A percentile compares a stretch with the other conserved stretches of the same genome.
Evolutionary conservation across 2,888 invertebrate genomes (phyloP).

Genomic region (Baccha elongata): DNA sequence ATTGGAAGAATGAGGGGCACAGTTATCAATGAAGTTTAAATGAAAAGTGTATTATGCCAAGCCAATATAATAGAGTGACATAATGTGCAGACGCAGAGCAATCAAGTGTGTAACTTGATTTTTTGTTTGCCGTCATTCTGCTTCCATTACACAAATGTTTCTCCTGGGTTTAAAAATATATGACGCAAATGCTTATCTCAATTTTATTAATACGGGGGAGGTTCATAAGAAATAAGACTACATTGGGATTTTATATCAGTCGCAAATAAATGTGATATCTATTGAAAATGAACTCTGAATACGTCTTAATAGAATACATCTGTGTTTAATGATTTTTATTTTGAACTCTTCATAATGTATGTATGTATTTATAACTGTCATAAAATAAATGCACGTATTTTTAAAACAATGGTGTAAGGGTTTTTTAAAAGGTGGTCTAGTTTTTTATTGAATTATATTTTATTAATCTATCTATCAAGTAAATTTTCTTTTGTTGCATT

Average conservation of each 20-base stretch:
- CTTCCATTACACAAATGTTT: slow-evolving; percentile 9
- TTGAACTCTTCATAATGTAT: too few species aligned
- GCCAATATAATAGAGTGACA: slow-evolving; percentile 42
- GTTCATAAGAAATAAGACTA: slow-evolving; percentile 21
- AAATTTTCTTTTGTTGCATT: too few species aligned
- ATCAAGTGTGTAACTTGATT: slow-evolving; percentile 27
- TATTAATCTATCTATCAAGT: too few species aligned
- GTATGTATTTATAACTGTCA: too few species aligned
- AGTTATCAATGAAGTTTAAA: slow-evolving; percentile 32
- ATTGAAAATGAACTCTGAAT: not conserved
- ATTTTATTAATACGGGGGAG: not conserved
- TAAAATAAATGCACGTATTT: too few species aligned
- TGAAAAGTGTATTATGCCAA: slow-evolving; percentile 33
- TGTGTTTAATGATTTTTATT: not conserved
- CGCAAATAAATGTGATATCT: slow-evolving; percentile 1
- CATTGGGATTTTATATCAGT: slow-evolving; percentile 8
- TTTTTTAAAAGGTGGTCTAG: too few species aligned
- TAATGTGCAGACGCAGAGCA: slow-evolving; percentile 42
- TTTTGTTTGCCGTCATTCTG: not conserved
- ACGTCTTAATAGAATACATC: not conserved
- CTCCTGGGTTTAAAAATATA: slow-evolving; percentile 13
- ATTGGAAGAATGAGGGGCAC: slow-evolving; percentile 27
- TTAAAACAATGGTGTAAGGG: too few species aligned
- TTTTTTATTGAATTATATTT: too few species aligned
- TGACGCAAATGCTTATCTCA: slow-evolving; percentile 20